Evolutionary conservation across 2,797 vertebrate genomes (phyloP), one percentile per base, ranked within the genome.

Genomic region (Thalassophryne amazonica): DNA sequence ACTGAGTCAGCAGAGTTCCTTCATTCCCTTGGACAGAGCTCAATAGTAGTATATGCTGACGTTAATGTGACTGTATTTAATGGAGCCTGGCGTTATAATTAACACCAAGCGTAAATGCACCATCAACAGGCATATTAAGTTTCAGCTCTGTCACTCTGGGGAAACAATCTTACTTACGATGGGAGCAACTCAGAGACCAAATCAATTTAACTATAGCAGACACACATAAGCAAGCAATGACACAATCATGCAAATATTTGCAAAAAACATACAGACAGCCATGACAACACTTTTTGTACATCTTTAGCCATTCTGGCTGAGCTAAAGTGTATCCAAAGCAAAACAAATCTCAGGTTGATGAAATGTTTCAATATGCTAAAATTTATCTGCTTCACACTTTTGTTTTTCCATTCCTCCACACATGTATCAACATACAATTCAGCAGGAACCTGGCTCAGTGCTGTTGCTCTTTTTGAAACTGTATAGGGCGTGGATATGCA

Each of bases 71-170:
- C 61, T 57, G 69, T 74, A 84, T 63, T 60, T 74, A 81, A 73
- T 42, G 17, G 64, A 60, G 69, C 76, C 21, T 69, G 65, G 63
- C 33, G 66, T 73, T 76, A 76, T 84, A 86, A 83, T 86, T 85
- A 86, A 81, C 76, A 76, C 77, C 31, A 7, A 37, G 55, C 74
- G 66, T 73, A 78, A 76, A 65, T 75, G 73, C 73, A 63, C 60
- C 60, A 80, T 81, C 76, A 78, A 56, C 60, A 58, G 73, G 60
- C 72, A 60, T 69, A 80, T 85, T 86, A 78, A 54, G 58, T 73
- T 70, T 71, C 18, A 40, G 64, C 69, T 45, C 43, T 73, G 79
- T 80, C 81, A 81, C 78, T 73, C 71, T 59, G 59, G 77, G 73
- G 81, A 78, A 73, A 75, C 46, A 37, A 48, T 36, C 58, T 43